A percentile compares a stretch with the other conserved stretches of the same genome.
Conservation (phyloP, 2,113 vertebrate species). For the Meriones unguiculatus region DNA sequence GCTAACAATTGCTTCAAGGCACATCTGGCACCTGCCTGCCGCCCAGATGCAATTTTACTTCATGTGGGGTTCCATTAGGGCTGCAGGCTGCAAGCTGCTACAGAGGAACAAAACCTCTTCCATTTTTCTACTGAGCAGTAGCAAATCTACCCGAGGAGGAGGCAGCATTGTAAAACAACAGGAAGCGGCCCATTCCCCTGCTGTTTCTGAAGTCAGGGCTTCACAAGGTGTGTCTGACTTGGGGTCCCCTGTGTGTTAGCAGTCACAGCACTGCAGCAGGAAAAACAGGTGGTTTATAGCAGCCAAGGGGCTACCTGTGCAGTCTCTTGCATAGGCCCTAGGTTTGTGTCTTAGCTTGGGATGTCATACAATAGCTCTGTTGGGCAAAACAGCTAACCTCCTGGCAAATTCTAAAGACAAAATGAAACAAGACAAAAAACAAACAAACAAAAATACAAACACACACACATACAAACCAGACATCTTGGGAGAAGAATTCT, state of each 20-base stretch:
- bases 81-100: not conserved
- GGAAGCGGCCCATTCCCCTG: not conserved
- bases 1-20: constrained; percentile 20
- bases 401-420: not conserved
- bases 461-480: not conserved
- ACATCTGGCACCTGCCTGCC: not conserved
- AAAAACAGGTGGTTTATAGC: not conserved
- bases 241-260: not conserved
- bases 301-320: not conserved
- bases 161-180: not conserved
- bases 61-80: not conserved
- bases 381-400: not conserved
- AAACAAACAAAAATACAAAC: not conserved
- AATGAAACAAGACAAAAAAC: not conserved
- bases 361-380: not conserved
- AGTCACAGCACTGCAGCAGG: rapidly evolving
- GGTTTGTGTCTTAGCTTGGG: not conserved
- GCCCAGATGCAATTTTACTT: not conserved
- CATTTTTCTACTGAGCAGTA: not conserved
- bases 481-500: not conserved
- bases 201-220: not conserved
- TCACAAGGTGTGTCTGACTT: not conserved
- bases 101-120: not conserved
- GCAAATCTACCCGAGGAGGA: not conserved
- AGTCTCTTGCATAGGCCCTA: not conserved